These are phyloP conservation scores for Cephus pygmeus DNA, from an alignment of 2,888 invertebrate genomes.

Conservation along the genomic window DNA sequence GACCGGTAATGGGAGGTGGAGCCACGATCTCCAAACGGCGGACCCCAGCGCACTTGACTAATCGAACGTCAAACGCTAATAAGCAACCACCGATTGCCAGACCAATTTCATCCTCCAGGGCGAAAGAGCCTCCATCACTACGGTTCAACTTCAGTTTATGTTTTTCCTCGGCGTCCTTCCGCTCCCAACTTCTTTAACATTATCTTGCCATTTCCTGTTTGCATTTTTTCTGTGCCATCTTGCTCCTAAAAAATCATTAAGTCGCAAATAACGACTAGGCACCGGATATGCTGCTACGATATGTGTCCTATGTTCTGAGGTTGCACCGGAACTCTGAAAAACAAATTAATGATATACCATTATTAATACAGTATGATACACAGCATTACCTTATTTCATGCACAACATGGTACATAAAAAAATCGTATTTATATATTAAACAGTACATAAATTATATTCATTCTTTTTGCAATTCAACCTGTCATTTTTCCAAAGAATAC, in stretches of 20 bases:
- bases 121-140: background rate
- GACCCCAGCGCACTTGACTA: conserved; percentile 55
- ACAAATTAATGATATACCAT: background rate
- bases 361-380: background rate
- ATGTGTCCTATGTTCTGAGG: background rate
- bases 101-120: conserved; percentile 34
- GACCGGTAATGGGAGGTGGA: conserved; percentile 43
- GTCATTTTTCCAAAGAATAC: background rate
- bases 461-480: background rate
- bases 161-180: background rate
- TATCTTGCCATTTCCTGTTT: background rate
- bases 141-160: background rate
- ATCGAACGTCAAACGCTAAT: conserved; percentile 65
- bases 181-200: background rate
- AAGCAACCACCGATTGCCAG: conserved; percentile 59
- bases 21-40: conserved; percentile 45
- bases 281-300: background rate
- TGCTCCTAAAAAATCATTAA: background rate
- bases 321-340: background rate
- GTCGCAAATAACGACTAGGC: background rate
- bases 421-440: background rate
- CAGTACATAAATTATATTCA: background rate
- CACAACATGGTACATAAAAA: background rate
- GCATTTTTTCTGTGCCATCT: background rate
- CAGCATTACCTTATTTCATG: background rate